Percentiles rank a stretch among this genome's conserved stretches.
These are phyloP conservation scores for Sinocyclocheilus maitianheensis DNA, from an alignment of 2,113 vertebrate species.

Conservation along the genomic window DNA sequence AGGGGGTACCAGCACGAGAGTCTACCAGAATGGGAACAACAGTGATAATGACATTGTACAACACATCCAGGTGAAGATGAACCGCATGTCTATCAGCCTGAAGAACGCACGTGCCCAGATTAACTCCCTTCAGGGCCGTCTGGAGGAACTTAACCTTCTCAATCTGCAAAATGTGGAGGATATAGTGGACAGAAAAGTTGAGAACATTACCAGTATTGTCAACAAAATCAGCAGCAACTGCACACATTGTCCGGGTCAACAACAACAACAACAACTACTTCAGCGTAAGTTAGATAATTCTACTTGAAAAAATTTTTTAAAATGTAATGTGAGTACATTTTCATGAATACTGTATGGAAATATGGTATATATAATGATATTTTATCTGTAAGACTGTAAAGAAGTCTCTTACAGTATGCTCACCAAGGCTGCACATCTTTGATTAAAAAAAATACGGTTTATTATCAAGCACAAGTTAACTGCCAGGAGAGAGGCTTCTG, in stretches of 20 bases:
- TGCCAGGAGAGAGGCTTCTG: neutral
- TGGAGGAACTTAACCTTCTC: slow-evolving; percentile 83
- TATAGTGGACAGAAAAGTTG: slow-evolving; percentile 84
- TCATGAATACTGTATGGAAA: too few species aligned
- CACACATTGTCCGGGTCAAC: slow-evolving; percentile 74
- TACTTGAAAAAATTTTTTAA: too few species aligned
- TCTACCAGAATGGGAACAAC: slow-evolving; percentile 58
- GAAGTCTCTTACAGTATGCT: too few species aligned
- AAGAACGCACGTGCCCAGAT: slow-evolving; percentile 86
- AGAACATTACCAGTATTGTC: slow-evolving; percentile 83
- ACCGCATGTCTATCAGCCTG: slow-evolving; percentile 84
- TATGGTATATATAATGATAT: too few species aligned
- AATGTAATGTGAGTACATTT: too few species aligned
- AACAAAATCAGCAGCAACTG: slow-evolving; percentile 84
- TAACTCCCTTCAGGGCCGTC: slow-evolving; percentile 77
- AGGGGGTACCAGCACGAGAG: slow-evolving; percentile 57
- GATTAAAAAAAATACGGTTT: too few species aligned
- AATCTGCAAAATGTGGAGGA: slow-evolving; percentile 86
- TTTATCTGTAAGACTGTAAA: too few species aligned
- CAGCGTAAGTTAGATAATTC: slow-evolving; percentile 67
- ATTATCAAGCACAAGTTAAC: neutral
- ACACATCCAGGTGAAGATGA: slow-evolving; percentile 86
- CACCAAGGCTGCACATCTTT: too few species aligned
- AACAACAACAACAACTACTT: neutral
- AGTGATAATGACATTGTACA: slow-evolving; percentile 64